Percentiles rank a stretch among this genome's conserved stretches.
Conservation (phyloP, 92 coral and sea anemone species). For the Actinostola sp. region DNA sequence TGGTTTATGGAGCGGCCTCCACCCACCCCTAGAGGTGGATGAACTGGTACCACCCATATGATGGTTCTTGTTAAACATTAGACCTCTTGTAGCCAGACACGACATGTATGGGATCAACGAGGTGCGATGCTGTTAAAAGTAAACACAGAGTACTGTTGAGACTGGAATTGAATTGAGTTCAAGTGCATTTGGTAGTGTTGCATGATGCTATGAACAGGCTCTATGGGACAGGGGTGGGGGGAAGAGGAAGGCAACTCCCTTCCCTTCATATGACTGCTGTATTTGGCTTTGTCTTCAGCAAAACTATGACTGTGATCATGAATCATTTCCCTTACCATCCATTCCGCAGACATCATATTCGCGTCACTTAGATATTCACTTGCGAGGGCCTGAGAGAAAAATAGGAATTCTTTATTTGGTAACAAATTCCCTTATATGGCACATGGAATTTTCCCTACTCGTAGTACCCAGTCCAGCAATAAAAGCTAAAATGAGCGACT, state of each 20-base stretch:
- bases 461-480: no score
- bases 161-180: no score
- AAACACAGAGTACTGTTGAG: not conserved
- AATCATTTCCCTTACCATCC: constrained; percentile 79
- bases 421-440: no score
- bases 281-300: no score
- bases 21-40: constrained; percentile 70
- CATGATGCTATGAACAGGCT: no score
- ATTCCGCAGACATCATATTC: constrained; percentile 83
- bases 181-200: no score
- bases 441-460: no score
- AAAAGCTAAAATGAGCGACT: no score
- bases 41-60: constrained; percentile 42
- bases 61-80: constrained; percentile 68
- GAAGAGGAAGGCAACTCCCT: no score
- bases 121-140: constrained; percentile 70
- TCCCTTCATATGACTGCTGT: no score
- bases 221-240: no score
- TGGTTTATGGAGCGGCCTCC: constrained; percentile 97
- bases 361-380: constrained; percentile 86
- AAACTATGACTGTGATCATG: not conserved
- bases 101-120: constrained; percentile 85
- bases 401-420: no score
- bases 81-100: constrained; percentile 82
- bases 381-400: constrained; percentile 57